Evolutionary conservation across 2,797 vertebrate species (phyloP), one percentile per base, ranked within the genome.

Genomic region (Eupleurogrammus muticus): DNA sequence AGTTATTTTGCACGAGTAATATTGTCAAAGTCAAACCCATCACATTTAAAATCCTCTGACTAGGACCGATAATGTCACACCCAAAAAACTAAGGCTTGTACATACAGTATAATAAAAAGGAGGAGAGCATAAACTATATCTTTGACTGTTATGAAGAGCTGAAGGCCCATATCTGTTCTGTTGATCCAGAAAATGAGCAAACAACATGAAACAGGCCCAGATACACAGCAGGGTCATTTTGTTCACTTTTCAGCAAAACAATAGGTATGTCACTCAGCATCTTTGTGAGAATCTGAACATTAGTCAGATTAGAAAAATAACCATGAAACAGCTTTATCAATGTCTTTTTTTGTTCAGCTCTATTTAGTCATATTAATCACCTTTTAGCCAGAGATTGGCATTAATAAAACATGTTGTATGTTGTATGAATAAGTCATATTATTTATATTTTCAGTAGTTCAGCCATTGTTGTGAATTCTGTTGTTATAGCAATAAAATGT

Each of bases 401-500:
- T 79, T 17, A 62, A 77, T 74, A 42, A 74, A 70, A 68, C 13
- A 63, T 17, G 44, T 5, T 17, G 44, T 9, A 6, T n/a, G 24
- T 3, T 12, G 13, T 14, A 11, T 61, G 35, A 72, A 78, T 65
- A 12, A 68, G 61, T 67, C 32, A 64, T 11, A 35, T 12, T 69
- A 5, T 36, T 36, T 61, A 53, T 44, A 32, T 42, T 65, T 12
- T 16, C 32, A 68, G 40, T 36, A 5, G 14, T 36, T 48, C 28
- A 28, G n/a, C 35, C 23, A 35, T 34, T 21, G 17, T 42, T 6
- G 4, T 14, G 2, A 34, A 4, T 34, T 61, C 19, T 54, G 40
- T n/a, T 10, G 42, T 21, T 28, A 19, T 5, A 36, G 13, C 19
- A 32, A 38, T 52, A 49, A 32, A 61, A 46, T 9, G n/a, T 52